Evolutionary conservation across 2,113 vertebrate genomes (phyloP).

Genomic region (Thunnus thynnus): DNA sequence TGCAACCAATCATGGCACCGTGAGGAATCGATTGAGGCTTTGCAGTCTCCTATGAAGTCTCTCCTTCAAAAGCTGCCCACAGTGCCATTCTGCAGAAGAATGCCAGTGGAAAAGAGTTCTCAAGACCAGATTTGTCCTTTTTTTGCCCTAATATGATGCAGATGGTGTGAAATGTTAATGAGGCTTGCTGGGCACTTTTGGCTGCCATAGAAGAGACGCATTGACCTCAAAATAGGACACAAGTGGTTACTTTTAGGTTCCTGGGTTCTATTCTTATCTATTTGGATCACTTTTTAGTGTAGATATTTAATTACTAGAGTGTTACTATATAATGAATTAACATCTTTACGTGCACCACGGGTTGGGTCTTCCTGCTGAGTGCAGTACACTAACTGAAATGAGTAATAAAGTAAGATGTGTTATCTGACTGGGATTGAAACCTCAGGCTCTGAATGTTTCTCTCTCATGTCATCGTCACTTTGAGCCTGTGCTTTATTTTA

Average conservation of each 20-base stretch:
- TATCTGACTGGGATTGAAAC: constrained; percentile 20
- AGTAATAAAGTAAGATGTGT: constrained; percentile 8
- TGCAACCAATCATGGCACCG: constrained; percentile 41
- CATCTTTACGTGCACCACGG: neutral
- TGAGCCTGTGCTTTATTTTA: constrained; percentile 49
- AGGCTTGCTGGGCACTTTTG: constrained; percentile 7
- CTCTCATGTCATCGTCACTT: constrained; percentile 32
- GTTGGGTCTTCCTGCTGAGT: constrained; percentile 7
- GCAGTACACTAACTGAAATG: constrained; percentile 4
- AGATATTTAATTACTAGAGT: neutral
- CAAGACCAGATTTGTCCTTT: neutral
- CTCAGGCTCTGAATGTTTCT: constrained; percentile 11
- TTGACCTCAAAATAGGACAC: constrained; percentile 8
- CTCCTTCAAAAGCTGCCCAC: neutral
- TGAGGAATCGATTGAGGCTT: constrained; percentile 45
- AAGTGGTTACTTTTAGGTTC: neutral
- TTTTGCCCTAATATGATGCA: constrained; percentile 24
- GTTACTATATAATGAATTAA: neutral
- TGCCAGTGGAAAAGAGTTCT: neutral
- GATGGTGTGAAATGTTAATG: constrained; percentile 52
- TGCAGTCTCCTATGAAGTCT: constrained; percentile 19
- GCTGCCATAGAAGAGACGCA: neutral
- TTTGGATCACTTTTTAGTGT: neutral
- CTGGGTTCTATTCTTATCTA: neutral
- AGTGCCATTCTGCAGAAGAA: constrained; percentile 28